Evolutionary conservation across 2,113 vertebrate genomes (phyloP), one percentile per base, ranked within the genome.

Genomic region (Mesitornis unicolor): DNA sequence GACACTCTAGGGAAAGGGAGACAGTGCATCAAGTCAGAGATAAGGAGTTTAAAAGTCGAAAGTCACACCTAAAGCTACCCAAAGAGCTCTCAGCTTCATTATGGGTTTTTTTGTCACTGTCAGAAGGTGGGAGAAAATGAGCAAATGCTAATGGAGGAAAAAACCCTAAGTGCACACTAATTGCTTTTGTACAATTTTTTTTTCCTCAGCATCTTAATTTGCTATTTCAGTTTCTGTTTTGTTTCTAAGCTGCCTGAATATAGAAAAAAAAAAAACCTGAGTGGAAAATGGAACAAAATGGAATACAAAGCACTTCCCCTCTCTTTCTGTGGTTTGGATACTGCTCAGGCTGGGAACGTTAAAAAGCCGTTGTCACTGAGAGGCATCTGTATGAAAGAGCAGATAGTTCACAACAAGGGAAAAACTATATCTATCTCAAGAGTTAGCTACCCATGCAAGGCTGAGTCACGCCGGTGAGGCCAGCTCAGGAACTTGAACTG

Each of bases 241-340:
- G 42, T 65, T 86, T 86, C 73, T 84, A 78, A 86, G 63, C 31
- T 68, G 83, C 21, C 87, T 86, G 67, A 92, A 88, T 68, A 92
- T 28, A 54, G 61, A 6, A 28, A 5, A 6, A 38, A 53, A 24
- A 76, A 83, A 65, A 50, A 12, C 45, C 17, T 56, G 59, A 85
- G 42, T 50, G 64, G 85, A 88, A 93, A 90, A 96, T 91, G 60
- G 95, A 93, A 87, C 71, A 68, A 93, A 96, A 94, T 86, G 71
- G 64, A 90, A 92, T 33, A 68, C n/a, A 94, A 92, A 95, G 92
- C 90, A 84, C 68, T 88, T 90, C 71, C 54, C 54, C 5, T 80
- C 36, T 77, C 83, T 68, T 84, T 96, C 60, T 94, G 93, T 81
- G 83, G 95, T 95, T 86, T 93, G 51, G 26, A 40, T 88, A 85